phyloP scores from a whole-genome alignment of 2,888 invertebrate genomes.

The Agrenia bidenticulata region DNA sequence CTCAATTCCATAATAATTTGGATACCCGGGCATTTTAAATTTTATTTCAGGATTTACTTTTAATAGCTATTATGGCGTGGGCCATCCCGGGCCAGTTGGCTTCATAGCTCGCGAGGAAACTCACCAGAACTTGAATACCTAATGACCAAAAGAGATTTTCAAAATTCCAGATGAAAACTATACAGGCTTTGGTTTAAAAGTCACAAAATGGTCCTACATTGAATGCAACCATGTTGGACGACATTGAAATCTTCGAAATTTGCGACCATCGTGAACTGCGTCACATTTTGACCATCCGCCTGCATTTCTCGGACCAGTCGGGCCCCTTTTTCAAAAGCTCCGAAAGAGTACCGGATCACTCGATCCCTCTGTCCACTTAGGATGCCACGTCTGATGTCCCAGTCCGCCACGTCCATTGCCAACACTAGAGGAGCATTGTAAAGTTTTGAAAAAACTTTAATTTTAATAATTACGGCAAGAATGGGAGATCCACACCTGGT shows the following conservation, averaged over 20 bases:
- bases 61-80: conserved; percentile 4
- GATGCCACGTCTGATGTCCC: conserved; percentile 12
- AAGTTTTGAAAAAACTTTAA: neutral
- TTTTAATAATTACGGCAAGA: no score
- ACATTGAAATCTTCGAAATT: conserved; percentile 15
- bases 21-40: neutral
- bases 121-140: conserved; percentile 4
- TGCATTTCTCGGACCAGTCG: conserved; percentile 4
- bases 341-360: conserved; percentile 1
- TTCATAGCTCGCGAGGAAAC: conserved; percentile 10
- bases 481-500: no score
- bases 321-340: conserved; percentile 4
- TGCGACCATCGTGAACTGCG: conserved; percentile 14
- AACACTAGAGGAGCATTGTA: neutral
- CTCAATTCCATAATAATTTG: neutral
- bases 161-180: no score
- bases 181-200: no score
- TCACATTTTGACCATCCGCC: conserved; percentile 6
- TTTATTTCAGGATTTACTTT: neutral
- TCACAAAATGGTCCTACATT: conserved; percentile 10
- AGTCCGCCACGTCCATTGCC: conserved; percentile 8
- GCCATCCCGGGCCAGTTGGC: conserved; percentile 13
- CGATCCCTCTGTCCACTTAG: neutral
- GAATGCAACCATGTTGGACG: conserved; percentile 6
- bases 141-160: no score